Percentiles rank a stretch among this genome's conserved stretches.
Conservation (phyloP, 2,888 invertebrate genomes). For the Hoplodrina blanda region DNA sequence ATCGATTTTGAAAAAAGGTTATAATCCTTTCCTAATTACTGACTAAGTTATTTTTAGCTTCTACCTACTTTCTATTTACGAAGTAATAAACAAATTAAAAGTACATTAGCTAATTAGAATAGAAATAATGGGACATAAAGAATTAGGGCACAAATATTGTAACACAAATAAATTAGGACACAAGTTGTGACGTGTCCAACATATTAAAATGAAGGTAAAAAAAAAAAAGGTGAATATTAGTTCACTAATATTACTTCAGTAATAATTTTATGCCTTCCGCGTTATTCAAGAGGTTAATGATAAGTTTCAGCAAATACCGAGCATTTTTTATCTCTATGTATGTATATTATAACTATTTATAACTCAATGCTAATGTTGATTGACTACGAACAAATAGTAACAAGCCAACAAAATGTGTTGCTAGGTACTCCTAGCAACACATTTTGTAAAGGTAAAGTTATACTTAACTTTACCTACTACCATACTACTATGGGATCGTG, state of each 20-base stretch:
- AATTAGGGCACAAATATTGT: too few relatives aligned
- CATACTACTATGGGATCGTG: too few relatives aligned
- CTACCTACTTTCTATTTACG: too few relatives aligned
- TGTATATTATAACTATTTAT: not conserved
- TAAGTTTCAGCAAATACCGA: conserved; percentile 9
- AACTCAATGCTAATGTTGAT: not conserved
- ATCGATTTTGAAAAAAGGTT: too few relatives aligned
- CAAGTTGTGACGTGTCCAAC: not conserved
- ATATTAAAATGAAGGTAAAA: not conserved
- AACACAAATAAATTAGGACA: too few relatives aligned
- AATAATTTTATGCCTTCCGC: not conserved
- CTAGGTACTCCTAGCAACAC: too few relatives aligned
- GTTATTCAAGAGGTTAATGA: conserved; percentile 3
- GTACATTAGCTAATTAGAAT: not conserved
- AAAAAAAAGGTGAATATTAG: not conserved
- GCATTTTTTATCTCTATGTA: not conserved
- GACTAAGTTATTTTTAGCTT: too few relatives aligned
- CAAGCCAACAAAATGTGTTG: not conserved
- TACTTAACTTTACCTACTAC: too few relatives aligned
- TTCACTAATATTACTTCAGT: too few relatives aligned
- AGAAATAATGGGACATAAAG: not conserved
- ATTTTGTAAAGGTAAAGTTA: too few relatives aligned
- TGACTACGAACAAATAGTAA: not conserved
- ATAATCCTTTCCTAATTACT: too few relatives aligned
- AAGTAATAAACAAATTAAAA: too few relatives aligned